Evolutionary conservation across 2,113 vertebrate genomes (phyloP), one percentile per base, ranked within the genome.

Genomic region (Siphamia tubifer): DNA sequence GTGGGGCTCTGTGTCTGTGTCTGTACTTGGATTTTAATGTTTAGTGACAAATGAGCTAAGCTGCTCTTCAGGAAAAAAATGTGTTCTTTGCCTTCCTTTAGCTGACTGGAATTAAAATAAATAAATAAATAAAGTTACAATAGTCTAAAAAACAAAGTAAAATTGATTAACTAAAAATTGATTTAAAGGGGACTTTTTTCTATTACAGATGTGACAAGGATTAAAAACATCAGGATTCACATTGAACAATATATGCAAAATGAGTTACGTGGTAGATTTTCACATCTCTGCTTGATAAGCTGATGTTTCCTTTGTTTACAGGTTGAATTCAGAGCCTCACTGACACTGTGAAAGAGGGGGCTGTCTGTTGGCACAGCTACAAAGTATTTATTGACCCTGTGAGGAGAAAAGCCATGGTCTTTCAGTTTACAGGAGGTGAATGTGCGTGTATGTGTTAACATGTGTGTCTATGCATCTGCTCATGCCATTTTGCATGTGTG

Each of bases 331-430:
- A 71, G 43, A 57, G 56, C 21, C 44, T 28, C 25, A 23, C 75
- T 70, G 71, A 80, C 81, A 72, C 67, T 24, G 7, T 71, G 48
- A 82, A 58, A 74, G 58, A 68, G 48, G n/a, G 68, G 60, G 68
- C 70, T 74, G 73, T 75, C 68, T 72, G 55, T 80, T 89, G 83
- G 83, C 67, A 49, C 77, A 34, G 66, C 74, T 82, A 74, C 79
- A 91, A 81, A 82, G 79, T 82, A 73, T 81, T 74, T 82, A 69
- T 71, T 72, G 57, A 68, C 66, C 68, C 39, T 68, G 60, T 62
- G 23, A 55, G 63, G 48, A 64, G 61, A 77, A 69, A 77, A 70
- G 62, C 68, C 56, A 74, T 66, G 36, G 57, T 25, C 53, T 67
- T 79, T 78, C 53, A 66, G 9, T 68, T 30, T 31, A 17, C 34